Percentiles rank a stretch among this genome's conserved stretches.
Evolutionary conservation across 23 tunicate species (phyloP).

Genomic region (Trididemnum miniatum): DNA sequence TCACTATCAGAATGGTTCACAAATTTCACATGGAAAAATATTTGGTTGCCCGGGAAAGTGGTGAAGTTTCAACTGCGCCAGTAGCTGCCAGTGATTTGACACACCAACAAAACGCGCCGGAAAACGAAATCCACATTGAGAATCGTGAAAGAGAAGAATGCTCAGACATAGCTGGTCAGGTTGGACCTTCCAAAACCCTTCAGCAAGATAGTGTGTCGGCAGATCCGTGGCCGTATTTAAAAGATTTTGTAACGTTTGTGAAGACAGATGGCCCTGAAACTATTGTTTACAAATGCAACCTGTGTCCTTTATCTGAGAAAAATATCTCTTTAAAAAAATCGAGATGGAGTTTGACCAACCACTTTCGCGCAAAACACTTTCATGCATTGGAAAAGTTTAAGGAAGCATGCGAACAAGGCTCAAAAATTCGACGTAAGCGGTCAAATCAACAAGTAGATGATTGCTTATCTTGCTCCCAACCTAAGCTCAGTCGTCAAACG

Average conservation of each 20-base stretch:
- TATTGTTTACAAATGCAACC: background rate
- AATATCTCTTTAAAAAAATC: background rate
- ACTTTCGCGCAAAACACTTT: background rate
- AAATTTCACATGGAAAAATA: background rate
- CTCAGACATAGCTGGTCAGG: background rate
- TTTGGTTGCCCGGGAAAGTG: background rate
- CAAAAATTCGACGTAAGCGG: background rate
- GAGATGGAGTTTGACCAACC: background rate
- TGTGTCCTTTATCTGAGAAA: background rate
- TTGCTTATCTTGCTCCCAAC: background rate
- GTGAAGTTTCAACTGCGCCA: background rate
- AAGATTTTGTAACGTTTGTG: background rate
- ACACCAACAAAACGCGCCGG: background rate
- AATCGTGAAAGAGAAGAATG: background rate
- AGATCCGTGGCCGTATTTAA: background rate
- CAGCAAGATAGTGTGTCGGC: background rate
- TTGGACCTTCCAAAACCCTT: background rate
- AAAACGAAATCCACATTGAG: background rate
- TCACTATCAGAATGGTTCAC: no score
- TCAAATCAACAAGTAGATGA: background rate
- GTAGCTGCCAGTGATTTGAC: background rate
- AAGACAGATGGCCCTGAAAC: background rate
- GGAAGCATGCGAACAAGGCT: background rate
- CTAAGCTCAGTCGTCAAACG: background rate
- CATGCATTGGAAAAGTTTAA: background rate